Conservation (phyloP, 2,797 vertebrate genomes). For the Limosa lapponica region DNA sequence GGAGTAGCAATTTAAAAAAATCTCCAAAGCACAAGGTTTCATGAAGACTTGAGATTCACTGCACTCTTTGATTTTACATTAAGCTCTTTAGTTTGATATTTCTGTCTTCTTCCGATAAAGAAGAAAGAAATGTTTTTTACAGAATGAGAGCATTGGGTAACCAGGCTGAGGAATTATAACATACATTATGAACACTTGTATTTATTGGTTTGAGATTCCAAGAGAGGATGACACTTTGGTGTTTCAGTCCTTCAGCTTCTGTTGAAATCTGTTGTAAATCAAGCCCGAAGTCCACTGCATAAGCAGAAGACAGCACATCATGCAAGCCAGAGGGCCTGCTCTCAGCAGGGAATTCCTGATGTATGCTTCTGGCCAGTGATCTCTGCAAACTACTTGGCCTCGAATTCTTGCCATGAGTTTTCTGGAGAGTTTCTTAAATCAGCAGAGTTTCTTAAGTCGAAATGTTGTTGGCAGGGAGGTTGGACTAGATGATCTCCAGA, state of each 20-base stretch:
- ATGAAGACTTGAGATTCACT: neutral
- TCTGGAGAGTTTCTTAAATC: neutral
- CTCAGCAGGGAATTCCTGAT: neutral
- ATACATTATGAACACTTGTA: neutral
- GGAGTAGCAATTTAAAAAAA: neutral
- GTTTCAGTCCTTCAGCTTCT: neutral
- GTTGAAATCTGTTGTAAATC: neutral
- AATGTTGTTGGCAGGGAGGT: no score
- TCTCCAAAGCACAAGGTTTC: neutral
- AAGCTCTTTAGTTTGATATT: neutral
- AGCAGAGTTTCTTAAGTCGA: neutral
- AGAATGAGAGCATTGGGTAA: neutral
- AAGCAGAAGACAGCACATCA: neutral
- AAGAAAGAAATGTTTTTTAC: neutral
- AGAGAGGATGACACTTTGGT: neutral
- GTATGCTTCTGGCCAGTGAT: neutral
- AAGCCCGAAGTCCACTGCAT: neutral
- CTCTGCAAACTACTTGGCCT: neutral
- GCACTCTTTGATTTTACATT: neutral
- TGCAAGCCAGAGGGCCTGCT: fast-evolving
- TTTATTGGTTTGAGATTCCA: neutral
- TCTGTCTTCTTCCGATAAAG: neutral
- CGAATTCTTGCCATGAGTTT: neutral
- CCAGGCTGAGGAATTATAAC: neutral
- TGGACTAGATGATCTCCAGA: no score